Base-by-base conservation (phyloP, 2,797 vertebrate genomes). In the Diceros bicornis region DNA sequence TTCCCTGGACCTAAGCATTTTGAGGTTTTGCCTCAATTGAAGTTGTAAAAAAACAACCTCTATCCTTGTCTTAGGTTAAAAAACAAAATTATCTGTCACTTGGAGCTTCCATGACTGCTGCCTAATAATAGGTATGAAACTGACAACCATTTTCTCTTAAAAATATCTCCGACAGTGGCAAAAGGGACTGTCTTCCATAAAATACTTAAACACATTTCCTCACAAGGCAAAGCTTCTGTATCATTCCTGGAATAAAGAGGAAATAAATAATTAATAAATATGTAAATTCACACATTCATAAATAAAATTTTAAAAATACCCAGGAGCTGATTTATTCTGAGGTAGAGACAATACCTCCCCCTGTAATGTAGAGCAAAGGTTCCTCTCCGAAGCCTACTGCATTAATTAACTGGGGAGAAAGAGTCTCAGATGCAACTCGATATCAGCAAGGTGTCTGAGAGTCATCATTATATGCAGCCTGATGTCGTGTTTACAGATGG, bases 401-500 rank as follows among this genome's bases (percentile, higher is more conserved):
- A 41, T 88, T 89, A 81, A 95, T 92, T 95, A 96, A 88, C 47
- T 7, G 84, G 55, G 16, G 75, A 94, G 74, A 85, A 82, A 94
- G 27, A 29, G 34, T 47, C 66, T 95, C 84, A 90, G 59, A 91
- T 64, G 14, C 77, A 97, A 85, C 12, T 87, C 89, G 89, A 23
- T 81, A 68, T 92, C 77, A 95, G 68, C 29, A 52, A 88, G 8
- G 11, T 85, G 78, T 81, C 61, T 69, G 87, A 77, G 72, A 77
- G 44, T 90, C 81, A 87, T 96, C 59, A 88, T 61, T 50, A 55
- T 64, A 62, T 50, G 18, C n/a, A 72, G 25, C 27, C 87, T 89
- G 71, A 90, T 77, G 96, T 95, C 34, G 20, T 90, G 71, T 93
- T 96, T 75, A 90, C 96, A 95, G 84, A 91, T 87, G 47, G 66